Percentiles rank a stretch among this genome's conserved stretches.
Evolutionary conservation across 2,113 vertebrate genomes (phyloP).

Genomic region (Scophthalmus maximus): DNA sequence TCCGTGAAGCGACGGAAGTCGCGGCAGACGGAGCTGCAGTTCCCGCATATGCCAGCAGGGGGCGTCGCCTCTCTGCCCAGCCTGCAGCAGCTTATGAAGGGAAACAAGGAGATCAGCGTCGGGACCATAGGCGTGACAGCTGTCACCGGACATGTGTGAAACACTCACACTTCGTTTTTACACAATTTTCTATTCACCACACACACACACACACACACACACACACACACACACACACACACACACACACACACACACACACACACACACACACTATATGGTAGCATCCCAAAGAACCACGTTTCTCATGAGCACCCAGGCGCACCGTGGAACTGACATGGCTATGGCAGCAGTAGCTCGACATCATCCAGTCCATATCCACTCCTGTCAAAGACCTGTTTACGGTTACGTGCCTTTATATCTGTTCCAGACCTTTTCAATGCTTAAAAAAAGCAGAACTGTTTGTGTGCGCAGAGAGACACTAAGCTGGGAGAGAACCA

Average conservation of each 20-base stretch:
- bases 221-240: conserved; percentile 18
- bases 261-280: conserved; percentile 10
- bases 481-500: conserved; percentile 24
- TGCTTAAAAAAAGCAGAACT: conserved; percentile 29
- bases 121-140: conserved; percentile 91
- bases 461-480: conserved; percentile 34
- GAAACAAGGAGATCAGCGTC: conserved; percentile 91
- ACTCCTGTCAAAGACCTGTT: conserved; percentile 88
- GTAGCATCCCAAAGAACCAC: conserved; percentile 63
- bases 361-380: conserved; percentile 34
- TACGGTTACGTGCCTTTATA: conserved; percentile 98
- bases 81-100: conserved; percentile 94
- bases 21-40: conserved; percentile 88
- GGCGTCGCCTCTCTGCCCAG: conserved; percentile 85
- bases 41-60: conserved; percentile 51
- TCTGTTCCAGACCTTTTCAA: conserved; percentile 85
- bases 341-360: conserved; percentile 41
- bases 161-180: conserved; percentile 12
- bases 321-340: conserved; percentile 46
- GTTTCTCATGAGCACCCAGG: conserved; percentile 49
- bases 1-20: conserved; percentile 90
- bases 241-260: conserved; percentile 33
- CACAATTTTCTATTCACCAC: conserved; percentile 23
- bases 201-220: conserved; percentile 19
- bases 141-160: conserved; percentile 91